Evolutionary conservation across 2,888 invertebrate species (phyloP).

Genomic region (Pardosa pseudoannulata): DNA sequence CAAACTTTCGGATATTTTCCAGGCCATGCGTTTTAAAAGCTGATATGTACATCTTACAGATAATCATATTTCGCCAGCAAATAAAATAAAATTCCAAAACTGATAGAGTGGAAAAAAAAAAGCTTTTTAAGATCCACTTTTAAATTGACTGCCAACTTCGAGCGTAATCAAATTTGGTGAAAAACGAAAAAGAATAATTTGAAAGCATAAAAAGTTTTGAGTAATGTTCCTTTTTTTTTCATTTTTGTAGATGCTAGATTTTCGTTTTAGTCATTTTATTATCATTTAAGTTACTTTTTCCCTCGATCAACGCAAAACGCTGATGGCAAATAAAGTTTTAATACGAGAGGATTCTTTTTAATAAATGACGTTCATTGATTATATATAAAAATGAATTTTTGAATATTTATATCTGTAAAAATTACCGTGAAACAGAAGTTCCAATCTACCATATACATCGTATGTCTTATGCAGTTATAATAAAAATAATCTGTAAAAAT

Average conservation of each 20-base stretch:
- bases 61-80: not conserved
- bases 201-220: not conserved
- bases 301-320: not conserved
- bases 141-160: slow-evolving; percentile 12
- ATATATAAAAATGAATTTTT: too few relatives aligned
- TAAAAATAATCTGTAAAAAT: too few relatives aligned
- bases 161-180: not conserved
- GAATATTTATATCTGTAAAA: too few relatives aligned
- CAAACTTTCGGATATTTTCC: slow-evolving; percentile 6
- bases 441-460: too few relatives aligned
- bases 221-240: not conserved
- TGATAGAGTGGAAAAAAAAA: not conserved
- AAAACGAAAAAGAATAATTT: not conserved
- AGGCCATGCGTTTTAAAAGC: not conserved
- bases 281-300: not conserved
- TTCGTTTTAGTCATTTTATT: not conserved
- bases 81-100: slow-evolving; percentile 7
- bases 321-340: too few relatives aligned
- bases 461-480: too few relatives aligned
- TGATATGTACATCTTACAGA: not conserved
- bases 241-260: not conserved
- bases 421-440: too few relatives aligned
- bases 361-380: too few relatives aligned
- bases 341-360: too few relatives aligned
- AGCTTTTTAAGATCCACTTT: not conserved